Base-by-base conservation (phyloP, 2,888 invertebrate genomes). In the Plagiodera versicolora region DNA sequence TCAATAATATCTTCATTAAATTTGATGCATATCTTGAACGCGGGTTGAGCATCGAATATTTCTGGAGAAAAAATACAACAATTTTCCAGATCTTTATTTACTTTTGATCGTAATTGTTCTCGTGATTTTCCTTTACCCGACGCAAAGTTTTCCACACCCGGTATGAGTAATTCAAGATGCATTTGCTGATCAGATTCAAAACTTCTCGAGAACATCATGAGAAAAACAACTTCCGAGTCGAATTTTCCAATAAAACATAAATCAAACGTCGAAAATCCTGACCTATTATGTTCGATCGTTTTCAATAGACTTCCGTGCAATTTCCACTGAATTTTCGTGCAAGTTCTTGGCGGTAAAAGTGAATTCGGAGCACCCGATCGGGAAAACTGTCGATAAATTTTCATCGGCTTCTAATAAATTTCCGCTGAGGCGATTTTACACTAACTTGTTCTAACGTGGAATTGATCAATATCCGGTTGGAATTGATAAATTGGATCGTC, bases 371-470 rank as follows among this genome's bases (percentile, higher is more conserved):
- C 39, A 14, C 3, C 39, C 39, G 14, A 14, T 39, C 39, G 39
- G 14, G 39, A 39, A 39, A 39, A 39, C 39, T 39, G 39, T 14
- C 39, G 14, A 39, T 39, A 39, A 39, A 39, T 39, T 39, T 39
- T 39, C 39, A 39, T 39, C 39, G 39, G 39, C 39, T 39, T 39
- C 39, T 39, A 14, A 39, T 39, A 39, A 39, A 39, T 39, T 39
- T 39, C 39, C 39, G 39, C 1, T 14, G 39, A 2, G 14, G 14
- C 39, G 39, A 39, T 39, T 39, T 39, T 39, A 10, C 39, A 39
- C 39, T 14, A 39, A 39, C 39, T 39, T 39, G 39, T 39, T 39
- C 39, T 39, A 39, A 39, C 39, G 39, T 14, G 39, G 11, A 39
- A 39, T 39, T 39, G 39, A 39, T 39, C 39, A 39, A 39, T 39